A percentile compares a stretch with the other conserved stretches of the same genome.
These are phyloP conservation scores for Microplitis mediator DNA, from an alignment of 1,140 invertebrate genomes.

Conservation along the genomic window DNA sequence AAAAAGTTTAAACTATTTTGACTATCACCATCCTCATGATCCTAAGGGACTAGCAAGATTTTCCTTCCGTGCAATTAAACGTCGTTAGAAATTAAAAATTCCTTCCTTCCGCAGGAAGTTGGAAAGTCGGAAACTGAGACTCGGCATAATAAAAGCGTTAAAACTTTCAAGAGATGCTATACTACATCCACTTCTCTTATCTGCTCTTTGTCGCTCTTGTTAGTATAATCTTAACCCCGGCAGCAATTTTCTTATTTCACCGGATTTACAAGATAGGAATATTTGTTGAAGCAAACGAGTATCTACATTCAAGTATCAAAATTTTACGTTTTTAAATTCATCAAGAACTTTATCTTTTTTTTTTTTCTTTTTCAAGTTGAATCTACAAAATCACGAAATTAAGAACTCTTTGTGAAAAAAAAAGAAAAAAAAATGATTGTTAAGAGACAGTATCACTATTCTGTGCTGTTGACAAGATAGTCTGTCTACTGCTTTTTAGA, in stretches of 20 bases:
- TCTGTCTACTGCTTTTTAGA: too few species aligned
- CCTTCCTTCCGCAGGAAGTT: constrained; percentile 29
- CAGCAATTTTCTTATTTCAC: neutral
- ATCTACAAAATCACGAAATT: too few species aligned
- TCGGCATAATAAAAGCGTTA: constrained; percentile 34
- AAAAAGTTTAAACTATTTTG: constrained; percentile 4
- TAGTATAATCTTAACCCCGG: constrained; percentile 18
- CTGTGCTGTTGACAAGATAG: too few species aligned
- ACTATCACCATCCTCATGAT: constrained; percentile 1
- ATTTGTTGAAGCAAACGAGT: neutral
- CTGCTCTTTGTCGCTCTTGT: constrained; percentile 21
- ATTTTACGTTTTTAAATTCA: neutral
- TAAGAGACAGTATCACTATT: too few species aligned
- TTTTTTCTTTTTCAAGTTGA: neutral
- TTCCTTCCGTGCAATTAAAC: constrained; percentile 36
- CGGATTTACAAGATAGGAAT: constrained; percentile 1
- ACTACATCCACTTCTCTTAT: constrained; percentile 19
- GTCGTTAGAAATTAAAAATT: constrained; percentile 42
- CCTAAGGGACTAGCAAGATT: constrained; percentile 10
- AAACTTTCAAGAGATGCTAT: constrained; percentile 29
- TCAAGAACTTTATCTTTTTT: neutral
- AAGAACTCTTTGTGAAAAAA: too few species aligned
- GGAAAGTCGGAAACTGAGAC: constrained; percentile 27
- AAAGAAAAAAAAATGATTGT: too few species aligned
- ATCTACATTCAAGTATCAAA: neutral